A percentile compares a stretch with the other conserved stretches of the same genome.
Evolutionary conservation across 2,113 vertebrate genomes (phyloP).

Genomic region (Leuciscus idus): DNA sequence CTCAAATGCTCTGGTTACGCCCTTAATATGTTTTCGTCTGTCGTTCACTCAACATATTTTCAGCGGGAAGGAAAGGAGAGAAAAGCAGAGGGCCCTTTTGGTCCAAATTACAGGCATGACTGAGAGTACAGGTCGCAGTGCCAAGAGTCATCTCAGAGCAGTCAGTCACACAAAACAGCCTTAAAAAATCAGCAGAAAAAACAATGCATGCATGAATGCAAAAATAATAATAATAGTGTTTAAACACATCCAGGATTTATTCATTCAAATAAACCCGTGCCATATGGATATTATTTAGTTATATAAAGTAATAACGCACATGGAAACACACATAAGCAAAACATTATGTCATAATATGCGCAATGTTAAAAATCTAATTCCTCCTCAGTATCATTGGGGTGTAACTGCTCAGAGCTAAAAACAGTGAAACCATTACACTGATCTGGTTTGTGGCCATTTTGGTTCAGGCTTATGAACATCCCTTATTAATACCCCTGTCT

Average conservation of each 20-base stretch:
- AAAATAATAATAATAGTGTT: constrained; percentile 28
- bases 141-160: constrained; percentile 71
- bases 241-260: constrained; percentile 28
- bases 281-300: constrained; percentile 39
- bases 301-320: constrained; percentile 15
- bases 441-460: constrained; percentile 8
- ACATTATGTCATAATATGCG: constrained; percentile 16
- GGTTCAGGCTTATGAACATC: neutral
- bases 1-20: constrained; percentile 62
- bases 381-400: constrained; percentile 7
- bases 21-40: constrained; percentile 60
- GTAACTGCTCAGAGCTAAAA: neutral
- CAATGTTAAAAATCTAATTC: neutral
- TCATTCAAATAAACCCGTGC: constrained; percentile 25
- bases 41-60: neutral
- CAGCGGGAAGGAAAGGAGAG: constrained; percentile 6
- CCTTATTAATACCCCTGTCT: neutral
- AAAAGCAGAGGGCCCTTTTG: constrained; percentile 57
- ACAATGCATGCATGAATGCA: constrained; percentile 4
- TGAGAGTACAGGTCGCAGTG: constrained; percentile 65
- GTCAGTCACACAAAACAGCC: constrained; percentile 62
- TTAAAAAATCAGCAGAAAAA: constrained; percentile 25
- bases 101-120: constrained; percentile 71
- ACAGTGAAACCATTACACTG: neutral
- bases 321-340: constrained; percentile 4